A percentile compares a stretch with the other conserved stretches of the same genome.
Conservation (phyloP, 2,797 vertebrate genomes). For the Phataginus tricuspis region DNA sequence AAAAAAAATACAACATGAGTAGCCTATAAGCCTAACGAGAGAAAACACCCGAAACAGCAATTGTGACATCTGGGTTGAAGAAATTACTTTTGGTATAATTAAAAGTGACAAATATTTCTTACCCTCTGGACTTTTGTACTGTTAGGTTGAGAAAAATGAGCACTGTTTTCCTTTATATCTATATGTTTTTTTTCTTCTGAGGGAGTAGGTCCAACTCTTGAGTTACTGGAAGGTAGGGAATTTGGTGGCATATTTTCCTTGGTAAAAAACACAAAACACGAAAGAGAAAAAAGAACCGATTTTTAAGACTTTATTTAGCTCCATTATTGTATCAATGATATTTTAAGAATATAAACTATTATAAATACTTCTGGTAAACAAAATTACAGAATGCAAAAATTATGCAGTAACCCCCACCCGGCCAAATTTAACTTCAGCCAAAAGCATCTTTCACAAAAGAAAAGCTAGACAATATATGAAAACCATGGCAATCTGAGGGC, state of each 20-base stretch:
- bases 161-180: constrained; percentile 73
- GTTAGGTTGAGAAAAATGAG: constrained; percentile 73
- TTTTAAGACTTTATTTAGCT: constrained; percentile 56
- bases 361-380: constrained; percentile 1
- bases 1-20: constrained; percentile 6
- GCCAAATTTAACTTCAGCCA: constrained; percentile 25
- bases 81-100: constrained; percentile 59
- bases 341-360: constrained; percentile 20
- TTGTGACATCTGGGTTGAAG: constrained; percentile 40
- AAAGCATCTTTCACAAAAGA: constrained; percentile 34
- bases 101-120: constrained; percentile 63
- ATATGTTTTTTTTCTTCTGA: constrained; percentile 75
- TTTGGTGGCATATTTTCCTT: constrained; percentile 67
- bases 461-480: constrained; percentile 6
- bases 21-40: constrained; percentile 65
- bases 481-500: neutral
- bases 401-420: neutral
- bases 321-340: neutral
- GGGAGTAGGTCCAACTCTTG: constrained; percentile 65
- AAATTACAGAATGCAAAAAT: constrained; percentile 50
- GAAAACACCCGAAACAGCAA: constrained; percentile 60
- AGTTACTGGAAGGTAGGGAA: constrained; percentile 69
- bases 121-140: constrained; percentile 73
- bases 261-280: constrained; percentile 51
- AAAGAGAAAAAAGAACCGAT: constrained; percentile 52